Base-by-base conservation (phyloP, 2,113 vertebrate species). In the Prionailurus bengalensis region DNA sequence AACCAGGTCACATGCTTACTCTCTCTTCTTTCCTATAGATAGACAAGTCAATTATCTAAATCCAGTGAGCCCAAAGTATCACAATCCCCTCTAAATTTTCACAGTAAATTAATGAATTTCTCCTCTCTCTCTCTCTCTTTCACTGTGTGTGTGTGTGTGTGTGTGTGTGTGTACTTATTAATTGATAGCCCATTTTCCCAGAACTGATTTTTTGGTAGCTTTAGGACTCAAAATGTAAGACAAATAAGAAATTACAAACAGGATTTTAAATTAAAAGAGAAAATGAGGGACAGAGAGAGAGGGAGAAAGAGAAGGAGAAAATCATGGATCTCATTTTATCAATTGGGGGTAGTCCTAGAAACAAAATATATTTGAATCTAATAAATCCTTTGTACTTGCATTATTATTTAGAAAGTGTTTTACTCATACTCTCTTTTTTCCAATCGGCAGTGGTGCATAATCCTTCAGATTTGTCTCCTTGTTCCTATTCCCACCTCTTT, bases 221-320 rank as follows among this genome's bases (percentile, higher is more conserved):
- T 68, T 94, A 96, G 23, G 13, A 85, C n/a, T 31, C 42, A 68
- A 92, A 95, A 92, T 76, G 45, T 15, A 73, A 85, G 83, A 73
- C 25, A 48, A 83, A 81, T 25, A 89, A 76, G 19, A 89, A 89
- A 82, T 70, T 23, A 82, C 4, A 86, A 78, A 68, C 39, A 92
- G 79, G 7, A 68, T 83, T 91, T 93, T 89, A 95, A 91, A 88
- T 55, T 68, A 19, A 92, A 31, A 81, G 61, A 39, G 27, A 63
- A 14, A 33, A 76, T 14, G 16, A 58, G 27, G 25, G 39, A 16
- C 3, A n/a, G 17, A 48, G 27, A 39, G 25, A 13, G 13, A 48
- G 33, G 31, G 29, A 33, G 29, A 33, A 21, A n/a, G 27, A 42
- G 63, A 12, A 86, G 8, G 23, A 82, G 63, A 70, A 95, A 89